A percentile compares a stretch with the other conserved stretches of the same genome.
Evolutionary conservation across 2,113 vertebrate genomes (phyloP).

Genomic region (Solenodon paradoxus): DNA sequence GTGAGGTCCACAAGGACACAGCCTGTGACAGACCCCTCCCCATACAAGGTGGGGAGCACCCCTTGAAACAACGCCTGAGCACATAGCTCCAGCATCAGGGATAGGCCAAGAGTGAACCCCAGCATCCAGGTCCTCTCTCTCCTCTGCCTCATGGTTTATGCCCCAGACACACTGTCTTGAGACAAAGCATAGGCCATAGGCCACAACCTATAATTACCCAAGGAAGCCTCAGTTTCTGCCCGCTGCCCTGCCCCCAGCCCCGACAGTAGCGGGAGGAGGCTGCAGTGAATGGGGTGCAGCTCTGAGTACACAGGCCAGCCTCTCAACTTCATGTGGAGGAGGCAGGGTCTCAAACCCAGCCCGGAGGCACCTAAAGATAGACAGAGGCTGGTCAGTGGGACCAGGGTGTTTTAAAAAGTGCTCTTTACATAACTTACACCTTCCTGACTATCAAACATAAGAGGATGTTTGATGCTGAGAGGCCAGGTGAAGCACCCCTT

Average conservation of each 20-base stretch:
- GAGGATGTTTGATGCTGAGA: too few relatives aligned
- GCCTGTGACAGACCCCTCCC: too few relatives aligned
- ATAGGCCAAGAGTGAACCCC: background rate
- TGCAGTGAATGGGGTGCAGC: too few relatives aligned
- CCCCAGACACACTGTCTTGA: background rate
- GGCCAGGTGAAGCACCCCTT: background rate
- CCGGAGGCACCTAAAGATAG: too few relatives aligned
- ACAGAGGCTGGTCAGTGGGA: background rate
- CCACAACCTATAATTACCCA: background rate
- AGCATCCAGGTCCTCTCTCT: background rate
- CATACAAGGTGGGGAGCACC: rapidly evolving
- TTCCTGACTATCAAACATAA: background rate
- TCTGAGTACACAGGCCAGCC: background rate
- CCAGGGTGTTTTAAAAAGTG: background rate
- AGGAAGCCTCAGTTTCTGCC: background rate
- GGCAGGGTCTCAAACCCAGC: too few relatives aligned
- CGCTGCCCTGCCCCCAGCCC: background rate
- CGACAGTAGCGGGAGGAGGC: too few relatives aligned
- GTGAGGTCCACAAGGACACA: background rate
- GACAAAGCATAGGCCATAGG: background rate
- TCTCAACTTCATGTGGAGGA: background rate
- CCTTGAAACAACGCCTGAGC: background rate
- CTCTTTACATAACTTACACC: background rate
- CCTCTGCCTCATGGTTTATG: background rate
- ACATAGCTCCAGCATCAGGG: background rate